Evolutionary conservation across 2,113 vertebrate species (phyloP).

Genomic region (Dicentrarchus labrax): DNA sequence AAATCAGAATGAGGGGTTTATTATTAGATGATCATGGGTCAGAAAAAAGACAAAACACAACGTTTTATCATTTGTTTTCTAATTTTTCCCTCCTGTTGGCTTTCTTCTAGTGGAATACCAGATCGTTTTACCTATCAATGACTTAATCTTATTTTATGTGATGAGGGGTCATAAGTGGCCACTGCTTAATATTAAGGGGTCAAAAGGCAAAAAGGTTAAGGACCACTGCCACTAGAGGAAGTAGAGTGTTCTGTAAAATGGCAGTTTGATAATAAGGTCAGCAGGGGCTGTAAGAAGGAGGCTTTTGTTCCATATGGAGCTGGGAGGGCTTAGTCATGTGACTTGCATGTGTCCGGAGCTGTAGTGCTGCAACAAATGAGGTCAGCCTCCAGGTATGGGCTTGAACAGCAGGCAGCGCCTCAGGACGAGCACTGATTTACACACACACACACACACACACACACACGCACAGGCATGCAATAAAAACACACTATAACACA

Average conservation of each 20-base stretch:
- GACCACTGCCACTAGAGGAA: conserved; percentile 11
- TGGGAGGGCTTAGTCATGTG: conserved; percentile 65
- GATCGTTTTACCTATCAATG: not conserved
- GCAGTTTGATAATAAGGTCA: conserved; percentile 38
- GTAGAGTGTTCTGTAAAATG: conserved; percentile 22
- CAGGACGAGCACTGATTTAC: conserved; percentile 41
- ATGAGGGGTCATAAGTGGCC: not conserved
- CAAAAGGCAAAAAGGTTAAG: not conserved
- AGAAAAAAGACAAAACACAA: not conserved
- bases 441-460: conserved; percentile 40
- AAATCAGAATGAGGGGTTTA: not conserved
- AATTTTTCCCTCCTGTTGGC: not conserved
- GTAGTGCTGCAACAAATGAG: conserved; percentile 74
- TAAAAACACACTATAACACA: conserved; percentile 25
- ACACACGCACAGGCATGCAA: conserved; percentile 9
- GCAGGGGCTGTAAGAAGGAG: conserved; percentile 30
- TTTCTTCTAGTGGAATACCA: not conserved
- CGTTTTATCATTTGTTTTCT: not conserved
- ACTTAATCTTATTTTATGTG: not conserved
- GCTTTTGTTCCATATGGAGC: conserved; percentile 59
- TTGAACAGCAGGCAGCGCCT: conserved; percentile 73
- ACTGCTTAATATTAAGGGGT: not conserved
- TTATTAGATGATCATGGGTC: no score
- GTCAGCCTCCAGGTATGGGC: conserved; percentile 78
- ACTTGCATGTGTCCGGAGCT: conserved; percentile 67